These are phyloP conservation scores for Babylonia areolata DNA, from an alignment of 1,140 invertebrate species.

Conservation along the genomic window DNA sequence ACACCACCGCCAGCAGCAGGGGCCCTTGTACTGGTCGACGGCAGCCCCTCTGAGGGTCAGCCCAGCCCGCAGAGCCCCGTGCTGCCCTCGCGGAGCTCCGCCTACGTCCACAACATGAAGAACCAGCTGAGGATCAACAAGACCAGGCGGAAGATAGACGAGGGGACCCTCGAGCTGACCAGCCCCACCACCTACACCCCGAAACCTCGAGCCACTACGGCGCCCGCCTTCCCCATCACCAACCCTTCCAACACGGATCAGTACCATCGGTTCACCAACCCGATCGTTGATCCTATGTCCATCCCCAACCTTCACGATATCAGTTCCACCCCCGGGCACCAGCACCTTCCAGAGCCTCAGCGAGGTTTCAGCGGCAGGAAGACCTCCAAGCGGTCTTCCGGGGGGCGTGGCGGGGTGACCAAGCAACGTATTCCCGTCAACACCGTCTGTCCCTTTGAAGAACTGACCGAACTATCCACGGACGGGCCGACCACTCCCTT, in stretches of 20 bases:
- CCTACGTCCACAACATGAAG: conserved; percentile 38
- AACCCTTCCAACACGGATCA: conserved; percentile 17
- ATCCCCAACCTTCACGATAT: background rate
- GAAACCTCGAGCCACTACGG: conserved; percentile 15
- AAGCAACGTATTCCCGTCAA: background rate
- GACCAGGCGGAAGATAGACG: background rate
- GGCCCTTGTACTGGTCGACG: background rate
- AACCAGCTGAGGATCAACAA: conserved; percentile 13
- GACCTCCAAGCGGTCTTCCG: background rate
- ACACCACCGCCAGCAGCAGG: no score
- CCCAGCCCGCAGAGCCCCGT: background rate
- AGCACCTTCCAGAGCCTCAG: background rate
- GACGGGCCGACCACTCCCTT: background rate
- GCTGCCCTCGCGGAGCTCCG: conserved; percentile 26
- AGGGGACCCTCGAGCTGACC: background rate
- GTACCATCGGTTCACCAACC: background rate
- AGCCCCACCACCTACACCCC: background rate
- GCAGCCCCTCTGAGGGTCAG: background rate
- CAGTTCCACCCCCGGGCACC: background rate
- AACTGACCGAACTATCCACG: background rate
- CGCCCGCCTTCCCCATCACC: conserved; percentile 26
- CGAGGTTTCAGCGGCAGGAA: conserved; percentile 4
- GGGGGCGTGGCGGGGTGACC: background rate
- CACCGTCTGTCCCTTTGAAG: background rate
- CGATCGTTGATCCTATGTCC: background rate